Base-by-base conservation (phyloP, 2,888 invertebrate genomes). In the Venustoraphidia nigricollis region DNA sequence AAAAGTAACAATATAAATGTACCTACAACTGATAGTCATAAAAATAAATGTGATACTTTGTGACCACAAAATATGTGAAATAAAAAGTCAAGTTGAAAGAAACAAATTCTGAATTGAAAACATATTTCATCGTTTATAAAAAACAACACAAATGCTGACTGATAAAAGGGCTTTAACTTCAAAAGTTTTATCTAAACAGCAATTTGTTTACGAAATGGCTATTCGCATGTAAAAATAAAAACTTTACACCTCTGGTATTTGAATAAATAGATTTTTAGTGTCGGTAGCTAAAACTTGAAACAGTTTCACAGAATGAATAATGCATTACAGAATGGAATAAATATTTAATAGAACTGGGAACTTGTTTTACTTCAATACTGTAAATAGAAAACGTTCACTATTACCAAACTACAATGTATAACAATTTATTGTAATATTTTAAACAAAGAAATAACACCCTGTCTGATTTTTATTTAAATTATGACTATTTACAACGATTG, bases 131-230 rank as follows among this genome's bases (percentile, higher is more conserved):
- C 13, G 13, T 34, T 27, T 34, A 27, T 10, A 27, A 34, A 44
- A 27, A 34, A 34, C 14, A 27, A 27, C 27, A 27, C 27, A 27
- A 27, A 27, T 27, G 27, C 27, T 27, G 27, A 27, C 50, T 47
- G 65, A 65, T 65, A 65, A 66, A 64, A 61, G 64, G 64, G 64
- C 64, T 65, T 62, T 58, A 42, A 42, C 61, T 61, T 62, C 61
- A 64, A 65, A 27, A 65, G 62, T 65, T 66, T 66, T 65, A 65
- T 66, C 65, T 64, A 60, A 59, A 60, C 59, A 56, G 63, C 65
- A 66, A 66, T 66, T 66, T 65, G 66, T 65, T 65, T 66, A 65
- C 64, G 62, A 63, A 66, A 66, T 63, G 63, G 62, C 62, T 62
- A 58, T 61, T 62, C 58, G 42, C 45, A n/a, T 27, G 27, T 27